These are phyloP conservation scores for Porites lobata DNA, from an alignment of 92 coral and sea anemone genomes.

Conservation along the genomic window DNA sequence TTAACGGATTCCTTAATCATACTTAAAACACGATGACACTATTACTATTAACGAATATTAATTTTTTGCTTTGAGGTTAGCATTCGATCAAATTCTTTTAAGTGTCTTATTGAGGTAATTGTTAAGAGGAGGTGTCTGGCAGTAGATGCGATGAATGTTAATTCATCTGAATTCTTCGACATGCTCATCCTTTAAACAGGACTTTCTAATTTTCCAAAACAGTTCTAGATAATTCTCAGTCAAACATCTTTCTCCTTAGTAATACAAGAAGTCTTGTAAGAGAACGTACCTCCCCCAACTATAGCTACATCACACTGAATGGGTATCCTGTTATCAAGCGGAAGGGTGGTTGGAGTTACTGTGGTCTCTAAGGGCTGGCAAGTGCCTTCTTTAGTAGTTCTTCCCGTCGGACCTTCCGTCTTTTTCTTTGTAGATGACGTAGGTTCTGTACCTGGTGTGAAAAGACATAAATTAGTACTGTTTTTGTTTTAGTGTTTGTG, in stretches of 20 bases:
- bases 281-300: constrained; percentile 37
- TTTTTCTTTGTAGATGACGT: background rate
- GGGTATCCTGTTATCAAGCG: background rate
- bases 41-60: too few relatives aligned
- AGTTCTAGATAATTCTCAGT: too few relatives aligned
- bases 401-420: background rate
- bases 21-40: too few relatives aligned
- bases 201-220: too few relatives aligned
- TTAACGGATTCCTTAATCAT: too few relatives aligned
- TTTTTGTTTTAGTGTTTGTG: background rate
- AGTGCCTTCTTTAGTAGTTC: background rate
- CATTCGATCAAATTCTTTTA: too few relatives aligned
- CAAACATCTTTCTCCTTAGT: background rate
- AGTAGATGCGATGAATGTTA: too few relatives aligned
- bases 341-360: background rate
- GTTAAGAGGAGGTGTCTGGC: too few relatives aligned
- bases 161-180: too few relatives aligned
- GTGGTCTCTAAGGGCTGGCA: background rate
- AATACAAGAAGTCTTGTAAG: background rate
- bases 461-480: background rate
- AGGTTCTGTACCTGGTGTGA: background rate
- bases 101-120: too few relatives aligned
- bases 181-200: too few relatives aligned
- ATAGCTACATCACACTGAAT: constrained; percentile 30
- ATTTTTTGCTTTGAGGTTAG: too few relatives aligned